phyloP scores from a whole-genome alignment of 2,888 invertebrate species.

The Cacoxenus indagator region DNA sequence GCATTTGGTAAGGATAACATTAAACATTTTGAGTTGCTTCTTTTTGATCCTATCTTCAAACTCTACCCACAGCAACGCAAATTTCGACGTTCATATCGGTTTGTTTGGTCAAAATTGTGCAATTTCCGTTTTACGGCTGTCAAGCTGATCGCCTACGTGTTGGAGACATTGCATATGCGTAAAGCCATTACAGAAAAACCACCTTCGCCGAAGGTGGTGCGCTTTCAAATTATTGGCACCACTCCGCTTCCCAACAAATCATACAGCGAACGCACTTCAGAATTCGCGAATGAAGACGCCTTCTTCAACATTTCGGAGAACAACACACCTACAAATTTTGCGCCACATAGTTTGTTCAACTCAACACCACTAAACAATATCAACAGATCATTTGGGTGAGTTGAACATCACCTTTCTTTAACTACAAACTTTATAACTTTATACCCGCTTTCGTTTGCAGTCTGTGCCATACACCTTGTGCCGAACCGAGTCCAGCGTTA shows the following conservation, averaged over 20 bases:
- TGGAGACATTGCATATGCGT: constrained; percentile 57
- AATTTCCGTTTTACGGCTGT: constrained; percentile 62
- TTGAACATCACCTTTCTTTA: not conserved
- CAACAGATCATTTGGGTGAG: constrained; percentile 56
- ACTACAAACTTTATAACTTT: not conserved
- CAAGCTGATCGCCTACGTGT: constrained; percentile 53
- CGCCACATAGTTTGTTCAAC: constrained; percentile 58
- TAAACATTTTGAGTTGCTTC: not conserved
- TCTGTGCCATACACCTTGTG: constrained; percentile 39
- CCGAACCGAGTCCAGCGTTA: constrained; percentile 8
- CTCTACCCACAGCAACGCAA: constrained; percentile 55
- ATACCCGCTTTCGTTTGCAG: not conserved
- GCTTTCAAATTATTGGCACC: constrained; percentile 49
- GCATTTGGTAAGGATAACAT: constrained; percentile 53
- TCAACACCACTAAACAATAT: constrained; percentile 66
- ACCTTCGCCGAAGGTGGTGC: constrained; percentile 36
- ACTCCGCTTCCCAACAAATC: constrained; percentile 48
- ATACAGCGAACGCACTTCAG: constrained; percentile 32
- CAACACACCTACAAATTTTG: constrained; percentile 51
- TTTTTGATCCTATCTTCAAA: not conserved
- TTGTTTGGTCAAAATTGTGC: constrained; percentile 66
- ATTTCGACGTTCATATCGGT: constrained; percentile 62
- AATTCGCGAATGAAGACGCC: constrained; percentile 48
- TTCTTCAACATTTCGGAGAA: constrained; percentile 55
- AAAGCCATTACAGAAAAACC: constrained; percentile 36